Conservation (phyloP, 2,113 vertebrate species). For the Sakesphorus luctuosus region DNA sequence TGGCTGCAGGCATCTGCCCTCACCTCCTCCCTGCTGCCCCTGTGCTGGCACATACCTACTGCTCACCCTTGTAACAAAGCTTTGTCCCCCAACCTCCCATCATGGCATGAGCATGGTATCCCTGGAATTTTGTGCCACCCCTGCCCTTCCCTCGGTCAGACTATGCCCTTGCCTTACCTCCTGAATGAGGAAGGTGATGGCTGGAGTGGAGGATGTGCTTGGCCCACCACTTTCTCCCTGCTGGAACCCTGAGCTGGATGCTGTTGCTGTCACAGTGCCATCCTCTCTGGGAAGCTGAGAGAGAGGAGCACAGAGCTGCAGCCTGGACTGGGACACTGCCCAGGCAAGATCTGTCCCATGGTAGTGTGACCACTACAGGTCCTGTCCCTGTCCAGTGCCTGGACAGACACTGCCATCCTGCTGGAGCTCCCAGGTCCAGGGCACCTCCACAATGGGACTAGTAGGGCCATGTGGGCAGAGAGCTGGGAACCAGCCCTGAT, state of each 20-base stretch:
- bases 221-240: background rate
- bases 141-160: background rate
- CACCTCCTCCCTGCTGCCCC: background rate
- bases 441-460: background rate
- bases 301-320: constrained; percentile 1
- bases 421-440: background rate
- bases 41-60: background rate
- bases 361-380: background rate
- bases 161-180: constrained; percentile 75
- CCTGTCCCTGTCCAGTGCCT: background rate
- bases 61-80: background rate
- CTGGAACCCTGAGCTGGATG: background rate
- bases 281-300: background rate
- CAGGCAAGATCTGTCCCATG: background rate
- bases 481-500: background rate
- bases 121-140: background rate
- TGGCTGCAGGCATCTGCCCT: background rate
- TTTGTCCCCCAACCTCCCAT: background rate
- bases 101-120: fast-evolving
- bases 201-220: constrained; percentile 31
- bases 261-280: background rate
- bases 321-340: background rate
- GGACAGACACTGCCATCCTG: background rate
- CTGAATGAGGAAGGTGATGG: constrained; percentile 81
- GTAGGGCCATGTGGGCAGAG: background rate